These are phyloP conservation scores for Trachops cirrhosus DNA, from an alignment of 2,797 vertebrate species.

Conservation along the genomic window DNA sequence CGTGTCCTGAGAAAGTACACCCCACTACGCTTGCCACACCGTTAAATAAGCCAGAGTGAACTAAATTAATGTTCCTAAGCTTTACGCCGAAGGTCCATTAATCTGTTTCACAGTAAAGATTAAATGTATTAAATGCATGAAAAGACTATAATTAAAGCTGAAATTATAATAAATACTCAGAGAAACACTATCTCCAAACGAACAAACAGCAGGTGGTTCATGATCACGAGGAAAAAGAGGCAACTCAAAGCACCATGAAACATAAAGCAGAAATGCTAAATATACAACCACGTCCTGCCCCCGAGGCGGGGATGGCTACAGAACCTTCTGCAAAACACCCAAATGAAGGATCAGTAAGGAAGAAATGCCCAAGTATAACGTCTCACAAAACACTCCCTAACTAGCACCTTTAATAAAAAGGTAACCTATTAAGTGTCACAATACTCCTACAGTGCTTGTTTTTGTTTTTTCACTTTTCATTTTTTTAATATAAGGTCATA, in stretches of 20 bases:
- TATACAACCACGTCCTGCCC: conserved; percentile 52
- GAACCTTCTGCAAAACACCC: conserved; percentile 39
- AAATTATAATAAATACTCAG: conserved; percentile 69
- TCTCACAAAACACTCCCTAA: conserved; percentile 17
- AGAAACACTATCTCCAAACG: conserved; percentile 67
- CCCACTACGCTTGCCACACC: neutral
- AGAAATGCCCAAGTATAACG: conserved; percentile 35
- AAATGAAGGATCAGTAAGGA: conserved; percentile 44
- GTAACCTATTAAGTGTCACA: conserved; percentile 49
- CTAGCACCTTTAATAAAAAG: conserved; percentile 49
- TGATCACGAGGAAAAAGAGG: conserved; percentile 54
- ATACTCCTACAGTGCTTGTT: conserved; percentile 45
- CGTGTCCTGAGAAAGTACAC: neutral
- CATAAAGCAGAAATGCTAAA: conserved; percentile 64
- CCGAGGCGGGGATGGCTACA: conserved; percentile 7
- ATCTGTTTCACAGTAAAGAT: conserved; percentile 64
- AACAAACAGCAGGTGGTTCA: conserved; percentile 68
- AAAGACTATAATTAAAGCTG: conserved; percentile 68
- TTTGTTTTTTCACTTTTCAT: neutral
- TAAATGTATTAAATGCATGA: conserved; percentile 54
- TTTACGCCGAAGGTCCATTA: conserved; percentile 52
- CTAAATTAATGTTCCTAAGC: conserved; percentile 69
- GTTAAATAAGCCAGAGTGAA: conserved; percentile 60
- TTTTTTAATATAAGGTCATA: conserved; percentile 47
- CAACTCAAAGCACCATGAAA: conserved; percentile 59